Conservation (phyloP, 2,888 invertebrate species). For the Epinotia demarniana region DNA sequence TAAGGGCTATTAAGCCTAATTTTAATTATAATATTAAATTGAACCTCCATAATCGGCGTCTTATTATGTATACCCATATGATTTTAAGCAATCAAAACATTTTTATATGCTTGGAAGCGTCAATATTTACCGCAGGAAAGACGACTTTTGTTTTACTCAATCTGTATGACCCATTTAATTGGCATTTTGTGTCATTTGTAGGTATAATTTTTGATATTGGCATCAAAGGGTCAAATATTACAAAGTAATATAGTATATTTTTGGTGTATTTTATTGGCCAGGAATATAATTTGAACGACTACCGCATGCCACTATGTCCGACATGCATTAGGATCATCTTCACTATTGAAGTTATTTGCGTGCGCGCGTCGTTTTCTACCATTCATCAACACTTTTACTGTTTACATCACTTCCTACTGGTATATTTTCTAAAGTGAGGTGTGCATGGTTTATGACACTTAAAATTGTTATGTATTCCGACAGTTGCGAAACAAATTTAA, state of each 20-base stretch:
- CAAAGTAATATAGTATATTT: background rate
- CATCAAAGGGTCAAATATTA: background rate
- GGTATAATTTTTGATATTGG: too few relatives aligned
- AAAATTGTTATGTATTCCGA: background rate
- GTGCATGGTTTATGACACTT: slow-evolving; percentile 18
- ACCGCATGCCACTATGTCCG: background rate
- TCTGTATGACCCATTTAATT: too few relatives aligned
- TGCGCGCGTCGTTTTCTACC: background rate
- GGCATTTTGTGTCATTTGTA: too few relatives aligned
- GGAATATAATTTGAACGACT: too few relatives aligned
- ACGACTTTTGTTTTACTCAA: too few relatives aligned
- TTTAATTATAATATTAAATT: too few relatives aligned
- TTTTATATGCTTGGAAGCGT: too few relatives aligned
- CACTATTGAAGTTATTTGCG: slow-evolving; percentile 9
- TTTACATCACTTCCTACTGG: slow-evolving; percentile 18
- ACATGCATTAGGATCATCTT: background rate
- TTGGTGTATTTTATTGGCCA: background rate
- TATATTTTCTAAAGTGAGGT: slow-evolving; percentile 18
- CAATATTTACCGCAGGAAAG: too few relatives aligned
- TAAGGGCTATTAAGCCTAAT: too few relatives aligned
- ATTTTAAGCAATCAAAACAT: too few relatives aligned
- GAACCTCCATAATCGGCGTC: too few relatives aligned
- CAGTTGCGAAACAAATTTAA: background rate
- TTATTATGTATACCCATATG: too few relatives aligned
- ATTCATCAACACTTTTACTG: slow-evolving; percentile 22